phyloP scores from a whole-genome alignment of 1,140 invertebrate species.

The Diabrotica virgifera region DNA sequence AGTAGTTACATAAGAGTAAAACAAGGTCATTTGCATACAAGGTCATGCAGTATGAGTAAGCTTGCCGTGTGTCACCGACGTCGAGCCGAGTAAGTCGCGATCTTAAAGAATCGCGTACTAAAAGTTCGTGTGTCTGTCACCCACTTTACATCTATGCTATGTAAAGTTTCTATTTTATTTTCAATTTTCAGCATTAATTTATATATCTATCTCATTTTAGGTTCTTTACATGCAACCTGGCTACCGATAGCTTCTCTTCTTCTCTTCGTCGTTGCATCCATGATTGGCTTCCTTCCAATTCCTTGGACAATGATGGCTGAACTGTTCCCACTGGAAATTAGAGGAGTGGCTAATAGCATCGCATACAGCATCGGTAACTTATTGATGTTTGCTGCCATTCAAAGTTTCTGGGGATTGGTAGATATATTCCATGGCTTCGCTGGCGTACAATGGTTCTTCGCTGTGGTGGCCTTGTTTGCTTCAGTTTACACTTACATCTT shows the following conservation, averaged over 20 bases:
- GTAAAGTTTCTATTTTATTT: too few relatives aligned
- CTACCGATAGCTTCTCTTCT: slow-evolving; percentile 31
- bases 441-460: slow-evolving; percentile 54
- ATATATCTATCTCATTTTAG: slow-evolving; percentile 11
- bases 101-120: too few relatives aligned
- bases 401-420: slow-evolving; percentile 50
- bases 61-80: too few relatives aligned
- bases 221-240: slow-evolving; percentile 28
- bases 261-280: slow-evolving; percentile 53
- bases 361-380: slow-evolving; percentile 53
- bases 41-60: too few relatives aligned
- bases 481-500: slow-evolving; percentile 59
- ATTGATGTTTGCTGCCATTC: slow-evolving; percentile 55
- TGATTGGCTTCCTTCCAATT: slow-evolving; percentile 59
- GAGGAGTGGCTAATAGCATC: slow-evolving; percentile 51
- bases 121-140: too few relatives aligned
- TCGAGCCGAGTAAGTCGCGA: too few relatives aligned
- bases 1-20: too few relatives aligned
- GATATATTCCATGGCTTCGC: slow-evolving; percentile 29
- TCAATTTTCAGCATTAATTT: too few relatives aligned
- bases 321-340: slow-evolving; percentile 59
- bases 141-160: too few relatives aligned
- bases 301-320: slow-evolving; percentile 66
- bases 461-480: slow-evolving; percentile 58
- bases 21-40: too few relatives aligned